Evolutionary conservation across 2,888 invertebrate species (phyloP).

Genomic region (Drosophila seclusa): DNA sequence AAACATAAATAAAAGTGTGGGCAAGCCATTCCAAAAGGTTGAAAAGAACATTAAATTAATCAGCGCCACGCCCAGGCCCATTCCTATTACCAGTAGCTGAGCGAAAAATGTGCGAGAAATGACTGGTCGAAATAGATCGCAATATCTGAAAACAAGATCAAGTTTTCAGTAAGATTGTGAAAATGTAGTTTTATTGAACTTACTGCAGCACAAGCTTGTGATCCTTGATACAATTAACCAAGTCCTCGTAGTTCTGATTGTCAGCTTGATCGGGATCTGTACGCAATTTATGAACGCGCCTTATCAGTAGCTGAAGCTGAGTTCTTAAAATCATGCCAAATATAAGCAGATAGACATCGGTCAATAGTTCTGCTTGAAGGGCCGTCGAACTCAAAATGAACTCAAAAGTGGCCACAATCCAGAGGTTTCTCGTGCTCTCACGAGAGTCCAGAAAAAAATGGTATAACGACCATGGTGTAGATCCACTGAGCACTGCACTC

Average conservation of each 20-base stretch:
- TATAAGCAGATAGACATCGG: slow-evolving; percentile 22
- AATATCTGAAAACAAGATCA: slow-evolving; percentile 27
- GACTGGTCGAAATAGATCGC: slow-evolving; percentile 36
- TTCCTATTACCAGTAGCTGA: slow-evolving; percentile 49
- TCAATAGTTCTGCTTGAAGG: slow-evolving; percentile 5
- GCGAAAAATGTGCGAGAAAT: slow-evolving; percentile 50
- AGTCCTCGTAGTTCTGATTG: slow-evolving; percentile 24
- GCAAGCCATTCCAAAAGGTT: slow-evolving; percentile 17
- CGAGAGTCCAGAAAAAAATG: slow-evolving; percentile 38
- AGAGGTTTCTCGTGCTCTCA: slow-evolving; percentile 4
- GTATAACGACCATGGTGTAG: slow-evolving; percentile 34
- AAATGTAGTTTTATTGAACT: background rate
- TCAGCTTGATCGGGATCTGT: slow-evolving; percentile 8
- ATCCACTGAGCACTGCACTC: slow-evolving; percentile 8
- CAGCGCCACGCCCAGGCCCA: slow-evolving; percentile 41
- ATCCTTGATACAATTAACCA: slow-evolving; percentile 48
- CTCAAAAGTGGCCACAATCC: slow-evolving; percentile 3
- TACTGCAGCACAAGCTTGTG: slow-evolving; percentile 43
- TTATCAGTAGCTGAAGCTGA: slow-evolving; percentile 32
- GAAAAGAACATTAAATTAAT: slow-evolving; percentile 54
- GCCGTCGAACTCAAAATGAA: too few species aligned
- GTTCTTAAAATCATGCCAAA: slow-evolving; percentile 31
- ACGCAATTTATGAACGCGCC: slow-evolving; percentile 31
- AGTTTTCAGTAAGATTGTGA: background rate
- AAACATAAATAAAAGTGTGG: slow-evolving; percentile 13